phyloP scores from a whole-genome alignment of 2,797 vertebrate genomes.

The Furcifer pardalis region DNA sequence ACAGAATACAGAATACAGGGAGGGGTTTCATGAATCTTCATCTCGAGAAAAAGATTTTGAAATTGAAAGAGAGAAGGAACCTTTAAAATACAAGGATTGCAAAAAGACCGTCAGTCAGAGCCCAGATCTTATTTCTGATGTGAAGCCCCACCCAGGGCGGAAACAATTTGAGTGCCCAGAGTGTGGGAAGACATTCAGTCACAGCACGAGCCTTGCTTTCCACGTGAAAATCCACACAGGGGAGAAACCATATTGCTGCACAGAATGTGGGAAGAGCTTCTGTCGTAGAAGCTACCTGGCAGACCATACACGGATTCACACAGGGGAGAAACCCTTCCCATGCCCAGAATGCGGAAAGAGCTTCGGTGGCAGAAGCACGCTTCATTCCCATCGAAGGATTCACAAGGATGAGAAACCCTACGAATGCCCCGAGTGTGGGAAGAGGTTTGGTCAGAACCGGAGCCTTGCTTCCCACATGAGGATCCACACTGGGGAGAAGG shows the following conservation, averaged over 20 bases:
- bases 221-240: slow-evolving; percentile 6
- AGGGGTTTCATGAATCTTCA: too few relatives aligned
- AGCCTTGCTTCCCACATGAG: not conserved
- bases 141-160: slow-evolving; percentile 1
- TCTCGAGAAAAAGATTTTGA: too few relatives aligned
- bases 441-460: slow-evolving; percentile 13
- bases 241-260: not conserved
- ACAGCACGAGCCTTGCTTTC: not conserved
- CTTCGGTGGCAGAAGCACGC: slow-evolving; percentile 13
- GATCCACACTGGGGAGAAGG: slow-evolving; percentile 10
- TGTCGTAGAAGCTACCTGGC: slow-evolving; percentile 7
- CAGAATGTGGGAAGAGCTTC: slow-evolving; percentile 8
- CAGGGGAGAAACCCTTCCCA: not conserved
- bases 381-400: not conserved
- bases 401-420: slow-evolving; percentile 1
- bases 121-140: too few relatives aligned
- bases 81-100: too few relatives aligned
- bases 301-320: slow-evolving; percentile 1
- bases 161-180: not conserved
- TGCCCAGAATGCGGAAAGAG: not conserved
- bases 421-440: slow-evolving; percentile 8
- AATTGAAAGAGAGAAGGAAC: too few relatives aligned
- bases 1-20: too few relatives aligned
- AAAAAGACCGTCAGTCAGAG: too few relatives aligned
- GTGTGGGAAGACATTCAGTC: slow-evolving; percentile 14